Percentiles rank a stretch among this genome's conserved stretches.
These are phyloP conservation scores for Drosophila quasianomalipes DNA, from an alignment of 2,888 invertebrate species.

Conservation along the genomic window DNA sequence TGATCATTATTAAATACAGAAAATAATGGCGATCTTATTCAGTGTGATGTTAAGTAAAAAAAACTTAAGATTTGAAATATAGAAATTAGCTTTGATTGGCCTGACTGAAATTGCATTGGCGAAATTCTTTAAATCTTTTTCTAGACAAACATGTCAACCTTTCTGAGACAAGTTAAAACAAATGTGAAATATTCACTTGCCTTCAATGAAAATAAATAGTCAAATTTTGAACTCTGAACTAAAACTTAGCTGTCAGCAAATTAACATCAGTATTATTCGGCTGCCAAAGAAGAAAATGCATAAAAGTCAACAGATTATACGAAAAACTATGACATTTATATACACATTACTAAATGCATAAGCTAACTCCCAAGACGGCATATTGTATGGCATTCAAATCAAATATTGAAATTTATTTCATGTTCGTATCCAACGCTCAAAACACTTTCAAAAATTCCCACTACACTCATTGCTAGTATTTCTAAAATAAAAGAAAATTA, in stretches of 20 bases:
- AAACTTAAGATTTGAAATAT: background rate
- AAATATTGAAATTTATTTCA: background rate
- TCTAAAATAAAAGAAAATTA: background rate
- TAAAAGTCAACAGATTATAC: background rate
- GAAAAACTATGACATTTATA: background rate
- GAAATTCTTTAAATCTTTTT: background rate
- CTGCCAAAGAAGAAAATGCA: background rate
- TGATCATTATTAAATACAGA: background rate
- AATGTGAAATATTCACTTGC: background rate
- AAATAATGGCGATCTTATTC: background rate
- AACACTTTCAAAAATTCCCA: background rate
- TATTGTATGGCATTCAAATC: background rate
- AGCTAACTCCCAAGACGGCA: background rate
- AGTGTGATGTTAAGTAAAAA: background rate
- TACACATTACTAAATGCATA: background rate
- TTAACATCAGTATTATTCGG: background rate
- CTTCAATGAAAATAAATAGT: background rate
- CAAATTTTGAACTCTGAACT: background rate
- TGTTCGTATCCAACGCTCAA: background rate
- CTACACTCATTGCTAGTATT: background rate
- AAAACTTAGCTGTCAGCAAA: background rate
- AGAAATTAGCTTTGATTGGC: background rate
- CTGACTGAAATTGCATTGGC: background rate
- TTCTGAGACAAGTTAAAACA: background rate
- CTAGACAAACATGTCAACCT: background rate